phyloP scores from a whole-genome alignment of 2,113 vertebrate species.

The Zapus hudsonius region DNA sequence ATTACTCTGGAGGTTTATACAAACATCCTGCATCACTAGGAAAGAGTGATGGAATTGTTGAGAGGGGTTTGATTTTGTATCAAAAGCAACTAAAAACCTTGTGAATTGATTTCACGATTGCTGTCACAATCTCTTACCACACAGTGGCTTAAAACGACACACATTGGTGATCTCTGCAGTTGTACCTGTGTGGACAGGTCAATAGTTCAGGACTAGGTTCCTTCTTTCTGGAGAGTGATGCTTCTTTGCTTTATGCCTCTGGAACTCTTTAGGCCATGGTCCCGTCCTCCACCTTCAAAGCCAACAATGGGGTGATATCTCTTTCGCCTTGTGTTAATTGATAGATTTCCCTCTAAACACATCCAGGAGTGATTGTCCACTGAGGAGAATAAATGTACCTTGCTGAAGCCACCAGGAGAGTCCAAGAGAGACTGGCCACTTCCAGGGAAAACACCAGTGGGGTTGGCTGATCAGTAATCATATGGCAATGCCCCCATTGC shows the following conservation, averaged over 20 bases:
- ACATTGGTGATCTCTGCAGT: not conserved
- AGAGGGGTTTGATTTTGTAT: not conserved
- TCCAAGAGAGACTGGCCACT: not conserved
- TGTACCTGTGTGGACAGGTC: no score
- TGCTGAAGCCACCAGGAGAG: not conserved
- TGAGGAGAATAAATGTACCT: not conserved
- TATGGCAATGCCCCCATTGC: not conserved
- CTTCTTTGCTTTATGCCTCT: not conserved
- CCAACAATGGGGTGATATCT: not conserved
- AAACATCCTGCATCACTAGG: not conserved
- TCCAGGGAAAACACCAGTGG: not conserved
- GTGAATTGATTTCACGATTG: not conserved
- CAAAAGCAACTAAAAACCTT: not conserved
- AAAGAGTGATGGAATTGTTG: not conserved
- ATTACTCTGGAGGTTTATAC: slow-evolving; percentile 38
- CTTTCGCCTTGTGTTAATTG: not conserved
- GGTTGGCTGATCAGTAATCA: not conserved
- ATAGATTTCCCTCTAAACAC: not conserved
- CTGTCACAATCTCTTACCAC: not conserved
- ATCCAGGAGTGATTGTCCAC: not conserved
- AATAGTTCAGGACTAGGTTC: no score
- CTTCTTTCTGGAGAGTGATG: not conserved
- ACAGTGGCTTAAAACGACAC: not conserved
- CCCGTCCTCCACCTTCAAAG: not conserved
- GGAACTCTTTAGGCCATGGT: not conserved